Percentiles rank a stretch among this genome's conserved stretches.
phyloP scores from a whole-genome alignment of 2,888 invertebrate genomes.

The Eudemis profundana region DNA sequence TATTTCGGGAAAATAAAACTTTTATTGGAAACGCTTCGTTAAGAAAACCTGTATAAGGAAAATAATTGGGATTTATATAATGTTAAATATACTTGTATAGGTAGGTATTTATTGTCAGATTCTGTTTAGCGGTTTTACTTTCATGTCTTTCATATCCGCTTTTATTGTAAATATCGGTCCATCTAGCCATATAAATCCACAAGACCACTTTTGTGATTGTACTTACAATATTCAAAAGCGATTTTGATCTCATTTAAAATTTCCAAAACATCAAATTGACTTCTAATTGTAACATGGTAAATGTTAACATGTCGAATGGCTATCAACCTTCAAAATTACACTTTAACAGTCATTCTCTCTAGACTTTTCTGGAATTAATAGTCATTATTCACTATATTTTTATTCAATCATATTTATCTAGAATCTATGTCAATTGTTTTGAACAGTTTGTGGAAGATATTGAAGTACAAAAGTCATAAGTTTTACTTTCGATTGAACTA shows the following conservation, averaged over 20 bases:
- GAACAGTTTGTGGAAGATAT: constrained; percentile 8
- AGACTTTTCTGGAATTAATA: background rate
- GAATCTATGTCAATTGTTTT: constrained; percentile 6
- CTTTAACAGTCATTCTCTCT: background rate
- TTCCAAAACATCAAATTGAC: constrained; percentile 28
- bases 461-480: constrained; percentile 31
- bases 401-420: background rate
- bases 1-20: background rate
- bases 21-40: background rate
- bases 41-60: background rate
- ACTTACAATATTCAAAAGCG: background rate
- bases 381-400: constrained; percentile 4
- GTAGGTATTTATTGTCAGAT: constrained; percentile 21
- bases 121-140: background rate
- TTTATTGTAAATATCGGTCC: background rate
- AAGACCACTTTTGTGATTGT: constrained; percentile 22
- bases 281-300: constrained; percentile 22
- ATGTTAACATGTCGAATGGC: background rate
- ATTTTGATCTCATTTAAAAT: background rate
- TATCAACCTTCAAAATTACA: background rate
- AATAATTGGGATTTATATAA: background rate
- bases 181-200: constrained; percentile 15
- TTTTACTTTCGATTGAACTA: constrained; percentile 14
- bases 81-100: constrained; percentile 10
- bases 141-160: background rate